Evolutionary conservation across 2,113 vertebrate genomes (phyloP).

Genomic region (Ailurus styani): DNA sequence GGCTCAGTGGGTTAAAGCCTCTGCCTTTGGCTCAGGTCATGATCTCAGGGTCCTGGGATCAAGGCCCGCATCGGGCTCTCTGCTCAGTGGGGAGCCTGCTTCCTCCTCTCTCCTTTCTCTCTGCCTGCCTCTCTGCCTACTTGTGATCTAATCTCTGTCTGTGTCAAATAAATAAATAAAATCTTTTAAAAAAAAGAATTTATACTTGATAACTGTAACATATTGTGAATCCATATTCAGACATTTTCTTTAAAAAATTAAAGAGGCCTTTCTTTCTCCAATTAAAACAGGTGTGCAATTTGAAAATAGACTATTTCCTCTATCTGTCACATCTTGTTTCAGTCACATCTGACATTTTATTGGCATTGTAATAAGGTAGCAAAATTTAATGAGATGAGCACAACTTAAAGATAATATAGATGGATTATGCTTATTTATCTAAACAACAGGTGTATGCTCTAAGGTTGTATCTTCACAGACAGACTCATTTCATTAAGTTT

Average conservation of each 20-base stretch:
- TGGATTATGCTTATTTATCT: slow-evolving; percentile 65
- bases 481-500: background rate
- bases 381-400: slow-evolving; percentile 43
- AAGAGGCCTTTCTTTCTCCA: background rate
- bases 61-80: too few species aligned
- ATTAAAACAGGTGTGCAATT: slow-evolving; percentile 26
- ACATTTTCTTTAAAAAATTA: background rate
- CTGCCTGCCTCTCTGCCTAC: too few species aligned
- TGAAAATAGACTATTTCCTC: slow-evolving; percentile 15
- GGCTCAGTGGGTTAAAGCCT: too few species aligned
- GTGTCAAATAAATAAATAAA: too few species aligned
- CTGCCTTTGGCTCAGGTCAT: too few species aligned
- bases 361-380: background rate
- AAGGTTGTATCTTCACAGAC: background rate
- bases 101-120: too few species aligned
- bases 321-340: slow-evolving; percentile 23
- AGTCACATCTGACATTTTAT: slow-evolving; percentile 31
- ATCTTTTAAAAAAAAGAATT: too few species aligned
- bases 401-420: slow-evolving; percentile 60
- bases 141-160: too few species aligned
- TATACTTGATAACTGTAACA: background rate
- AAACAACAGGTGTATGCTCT: slow-evolving; percentile 10
- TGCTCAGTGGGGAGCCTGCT: too few species aligned
- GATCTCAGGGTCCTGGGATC: too few species aligned
- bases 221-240: background rate